A percentile compares a stretch with the other conserved stretches of the same genome.
phyloP scores from a whole-genome alignment of 2,113 vertebrate genomes.

The Malurus elegans region DNA sequence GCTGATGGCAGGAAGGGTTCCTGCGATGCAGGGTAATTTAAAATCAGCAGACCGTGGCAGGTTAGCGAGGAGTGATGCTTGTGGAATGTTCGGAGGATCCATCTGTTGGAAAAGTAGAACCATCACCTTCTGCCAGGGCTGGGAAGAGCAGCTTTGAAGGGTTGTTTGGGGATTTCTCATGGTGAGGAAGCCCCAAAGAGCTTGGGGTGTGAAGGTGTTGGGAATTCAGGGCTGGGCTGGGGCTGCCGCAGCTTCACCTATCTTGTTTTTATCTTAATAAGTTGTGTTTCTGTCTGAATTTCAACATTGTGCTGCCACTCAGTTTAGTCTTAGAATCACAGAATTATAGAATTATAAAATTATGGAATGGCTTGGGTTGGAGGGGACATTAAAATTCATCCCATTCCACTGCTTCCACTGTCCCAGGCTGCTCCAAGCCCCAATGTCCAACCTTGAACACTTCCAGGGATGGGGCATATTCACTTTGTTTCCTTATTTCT shows the following conservation, averaged over 20 bases:
- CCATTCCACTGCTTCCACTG: neutral
- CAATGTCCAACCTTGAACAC: accelerated
- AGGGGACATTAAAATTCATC: neutral
- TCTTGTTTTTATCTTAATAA: neutral
- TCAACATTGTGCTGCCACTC: neutral
- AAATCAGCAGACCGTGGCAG: constrained; percentile 51
- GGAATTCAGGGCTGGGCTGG: neutral
- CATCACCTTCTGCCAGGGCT: neutral
- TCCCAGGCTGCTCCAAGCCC: neutral
- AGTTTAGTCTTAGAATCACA: neutral
- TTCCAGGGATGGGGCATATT: neutral
- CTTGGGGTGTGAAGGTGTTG: neutral
- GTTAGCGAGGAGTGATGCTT: constrained; percentile 15
- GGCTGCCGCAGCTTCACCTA: neutral
- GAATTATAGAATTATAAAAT: neutral
- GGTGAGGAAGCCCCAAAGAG: neutral
- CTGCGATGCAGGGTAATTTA: constrained; percentile 11
- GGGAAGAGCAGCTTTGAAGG: neutral
- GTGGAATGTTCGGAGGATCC: constrained; percentile 2
- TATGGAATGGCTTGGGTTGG: too few relatives aligned
- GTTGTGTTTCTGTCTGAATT: neutral
- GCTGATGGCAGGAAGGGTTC: constrained; percentile 52
- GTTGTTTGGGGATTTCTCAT: neutral
- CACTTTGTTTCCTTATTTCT: neutral
- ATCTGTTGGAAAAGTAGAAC: neutral